Percentiles rank a stretch among this genome's conserved stretches.
Evolutionary conservation across 2,888 invertebrate genomes (phyloP).

Genomic region (Ophioninae sp.): DNA sequence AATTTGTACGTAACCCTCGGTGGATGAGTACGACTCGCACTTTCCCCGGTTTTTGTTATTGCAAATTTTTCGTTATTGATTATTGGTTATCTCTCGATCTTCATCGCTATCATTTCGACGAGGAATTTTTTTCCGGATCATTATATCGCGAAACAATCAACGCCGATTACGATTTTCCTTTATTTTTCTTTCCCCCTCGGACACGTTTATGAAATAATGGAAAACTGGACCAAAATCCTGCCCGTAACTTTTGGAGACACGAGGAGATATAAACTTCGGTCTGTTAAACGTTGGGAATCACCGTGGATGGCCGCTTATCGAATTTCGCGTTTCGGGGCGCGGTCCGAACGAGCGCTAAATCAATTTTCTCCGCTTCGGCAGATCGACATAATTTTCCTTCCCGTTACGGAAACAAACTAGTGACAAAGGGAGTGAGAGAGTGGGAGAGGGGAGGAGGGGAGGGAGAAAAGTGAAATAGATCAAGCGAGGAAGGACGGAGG

Average conservation of each 20-base stretch:
- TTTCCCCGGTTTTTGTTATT: too few species aligned
- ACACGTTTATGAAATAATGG: background rate
- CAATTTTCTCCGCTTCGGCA: slow-evolving; percentile 49
- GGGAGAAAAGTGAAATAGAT: background rate
- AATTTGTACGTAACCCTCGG: too few species aligned
- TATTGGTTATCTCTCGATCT: background rate
- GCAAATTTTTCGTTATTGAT: background rate
- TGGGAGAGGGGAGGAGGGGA: background rate
- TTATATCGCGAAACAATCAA: too few species aligned
- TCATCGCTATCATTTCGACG: background rate
- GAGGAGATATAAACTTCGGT: background rate
- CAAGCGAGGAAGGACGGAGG: background rate
- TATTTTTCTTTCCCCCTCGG: background rate
- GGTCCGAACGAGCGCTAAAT: slow-evolving; percentile 47
- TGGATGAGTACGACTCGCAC: too few species aligned
- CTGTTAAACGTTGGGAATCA: background rate
- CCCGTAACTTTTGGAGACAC: background rate
- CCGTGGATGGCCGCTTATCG: slow-evolving; percentile 17
- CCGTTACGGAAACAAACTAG: slow-evolving; percentile 23
- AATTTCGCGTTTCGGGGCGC: slow-evolving; percentile 37
- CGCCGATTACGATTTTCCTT: too few species aligned
- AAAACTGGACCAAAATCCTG: background rate
- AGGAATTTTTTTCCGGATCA: too few species aligned
- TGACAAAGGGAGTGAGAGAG: slow-evolving; percentile 1
- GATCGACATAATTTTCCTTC: slow-evolving; percentile 53